These are phyloP conservation scores for Xylocampa areola DNA, from an alignment of 2,888 invertebrate species.

Conservation along the genomic window DNA sequence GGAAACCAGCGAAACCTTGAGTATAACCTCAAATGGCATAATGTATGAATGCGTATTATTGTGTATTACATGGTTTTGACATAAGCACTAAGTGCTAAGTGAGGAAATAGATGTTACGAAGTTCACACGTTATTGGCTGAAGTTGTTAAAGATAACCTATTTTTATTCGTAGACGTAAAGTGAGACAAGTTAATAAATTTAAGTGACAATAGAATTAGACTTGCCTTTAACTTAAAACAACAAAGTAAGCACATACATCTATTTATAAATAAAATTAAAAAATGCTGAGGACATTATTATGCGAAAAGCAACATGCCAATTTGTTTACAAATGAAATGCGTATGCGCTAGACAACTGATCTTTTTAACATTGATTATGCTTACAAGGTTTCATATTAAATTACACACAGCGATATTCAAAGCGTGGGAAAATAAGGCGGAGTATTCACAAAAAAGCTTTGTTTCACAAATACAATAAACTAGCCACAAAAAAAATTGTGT, in stretches of 20 bases:
- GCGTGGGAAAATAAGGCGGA: slow-evolving; percentile 48
- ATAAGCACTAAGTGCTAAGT: slow-evolving; percentile 6
- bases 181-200: not conserved
- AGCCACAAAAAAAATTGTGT: slow-evolving; percentile 22
- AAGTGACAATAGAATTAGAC: not conserved
- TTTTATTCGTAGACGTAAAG: not conserved
- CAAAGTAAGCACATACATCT: slow-evolving; percentile 1
- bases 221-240: not conserved
- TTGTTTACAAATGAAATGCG: slow-evolving; percentile 39
- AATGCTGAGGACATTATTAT: slow-evolving; percentile 8
- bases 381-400: slow-evolving; percentile 58
- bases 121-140: not conserved
- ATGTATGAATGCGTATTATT: slow-evolving; percentile 19
- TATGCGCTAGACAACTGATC: slow-evolving; percentile 37
- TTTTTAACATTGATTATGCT: slow-evolving; percentile 51
- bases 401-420: slow-evolving; percentile 42
- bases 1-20: slow-evolving; percentile 55
- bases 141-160: not conserved
- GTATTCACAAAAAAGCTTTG: slow-evolving; percentile 30
- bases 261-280: slow-evolving; percentile 9
- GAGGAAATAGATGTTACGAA: not conserved
- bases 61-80: slow-evolving; percentile 13
- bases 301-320: slow-evolving; percentile 19
- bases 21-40: slow-evolving; percentile 29
- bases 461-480: slow-evolving; percentile 17